These are phyloP conservation scores for Brassicogethes aeneus DNA, from an alignment of 2,888 invertebrate species.

Conservation along the genomic window DNA sequence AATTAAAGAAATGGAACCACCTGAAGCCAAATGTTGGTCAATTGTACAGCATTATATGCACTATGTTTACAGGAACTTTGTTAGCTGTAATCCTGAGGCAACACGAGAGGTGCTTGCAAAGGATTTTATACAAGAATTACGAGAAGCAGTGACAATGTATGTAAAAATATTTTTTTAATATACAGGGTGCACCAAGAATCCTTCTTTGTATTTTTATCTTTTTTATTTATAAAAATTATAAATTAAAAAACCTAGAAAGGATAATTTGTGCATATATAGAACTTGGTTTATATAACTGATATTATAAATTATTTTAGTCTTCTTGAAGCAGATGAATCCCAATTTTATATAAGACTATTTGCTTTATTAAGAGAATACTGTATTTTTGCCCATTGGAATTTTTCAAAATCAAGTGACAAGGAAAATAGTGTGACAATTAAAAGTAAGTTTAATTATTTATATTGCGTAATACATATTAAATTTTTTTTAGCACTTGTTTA, in stretches of 20 bases:
- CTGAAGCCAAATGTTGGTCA: constrained; percentile 28
- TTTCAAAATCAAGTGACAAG: constrained; percentile 34
- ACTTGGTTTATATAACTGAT: no score
- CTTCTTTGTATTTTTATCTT: constrained; percentile 3
- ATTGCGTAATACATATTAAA: background rate
- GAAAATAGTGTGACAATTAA: no score
- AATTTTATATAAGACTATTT: constrained; percentile 54
- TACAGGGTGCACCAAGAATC: no score
- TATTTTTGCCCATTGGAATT: constrained; percentile 51
- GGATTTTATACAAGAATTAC: constrained; percentile 30
- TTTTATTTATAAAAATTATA: constrained; percentile 5
- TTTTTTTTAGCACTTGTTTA: constrained; percentile 46
- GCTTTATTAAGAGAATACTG: constrained; percentile 56
- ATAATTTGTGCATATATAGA: constrained; percentile 24
- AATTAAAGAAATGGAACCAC: constrained; percentile 26
- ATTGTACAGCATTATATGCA: constrained; percentile 34
- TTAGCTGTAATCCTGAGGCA: constrained; percentile 27
- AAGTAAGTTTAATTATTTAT: no score
- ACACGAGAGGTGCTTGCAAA: constrained; percentile 28
- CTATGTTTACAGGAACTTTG: constrained; percentile 34
- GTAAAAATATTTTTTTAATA: no score
- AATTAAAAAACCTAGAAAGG: background rate
- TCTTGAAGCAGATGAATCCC: constrained; percentile 34
- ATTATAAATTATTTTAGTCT: no score
- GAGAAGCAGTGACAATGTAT: constrained; percentile 28